Conservation (phyloP, 2,797 vertebrate genomes). For the Mormyrus hasselquistii region DNA sequence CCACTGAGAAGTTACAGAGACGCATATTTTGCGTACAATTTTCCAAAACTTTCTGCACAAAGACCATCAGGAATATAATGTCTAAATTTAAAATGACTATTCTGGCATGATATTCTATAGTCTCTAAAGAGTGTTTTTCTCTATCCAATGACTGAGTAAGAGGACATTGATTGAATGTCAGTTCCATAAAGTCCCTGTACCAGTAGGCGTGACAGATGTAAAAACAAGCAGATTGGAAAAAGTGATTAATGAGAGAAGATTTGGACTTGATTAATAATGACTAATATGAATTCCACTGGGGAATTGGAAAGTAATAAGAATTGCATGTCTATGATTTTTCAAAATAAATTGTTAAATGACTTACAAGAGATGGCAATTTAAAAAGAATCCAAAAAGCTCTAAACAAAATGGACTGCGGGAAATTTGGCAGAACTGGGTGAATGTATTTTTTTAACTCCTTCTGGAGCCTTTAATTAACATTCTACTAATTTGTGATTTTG, state of each 20-base stretch:
- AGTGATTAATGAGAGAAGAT: slow-evolving; percentile 1
- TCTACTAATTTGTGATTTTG: slow-evolving; percentile 57
- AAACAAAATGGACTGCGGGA: slow-evolving; percentile 22
- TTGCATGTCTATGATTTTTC: slow-evolving; percentile 22
- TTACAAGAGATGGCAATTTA: background rate
- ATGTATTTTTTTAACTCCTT: slow-evolving; percentile 26
- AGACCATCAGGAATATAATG: background rate
- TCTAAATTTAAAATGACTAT: slow-evolving; percentile 16
- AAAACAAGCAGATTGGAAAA: slow-evolving; percentile 28
- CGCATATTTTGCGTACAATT: background rate
- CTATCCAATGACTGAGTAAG: slow-evolving; percentile 15
- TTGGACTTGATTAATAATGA: slow-evolving; percentile 23
- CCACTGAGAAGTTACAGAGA: background rate
- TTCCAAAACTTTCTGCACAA: background rate
- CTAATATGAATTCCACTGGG: slow-evolving; percentile 15
- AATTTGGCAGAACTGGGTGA: slow-evolving; percentile 30
- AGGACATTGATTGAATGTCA: slow-evolving; percentile 23
- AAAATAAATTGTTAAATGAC: slow-evolving; percentile 17
- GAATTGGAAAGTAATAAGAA: slow-evolving; percentile 15
- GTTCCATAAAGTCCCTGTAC: slow-evolving; percentile 20
- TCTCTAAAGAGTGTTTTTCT: slow-evolving; percentile 14
- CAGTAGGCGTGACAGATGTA: slow-evolving; percentile 18
- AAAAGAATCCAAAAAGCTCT: background rate
- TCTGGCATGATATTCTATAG: slow-evolving; percentile 14
- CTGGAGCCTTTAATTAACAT: slow-evolving; percentile 49